A percentile compares a stretch with the other conserved stretches of the same genome.
These are phyloP conservation scores for Tragulus kanchil DNA, from an alignment of 2,113 vertebrate genomes.

Conservation along the genomic window DNA sequence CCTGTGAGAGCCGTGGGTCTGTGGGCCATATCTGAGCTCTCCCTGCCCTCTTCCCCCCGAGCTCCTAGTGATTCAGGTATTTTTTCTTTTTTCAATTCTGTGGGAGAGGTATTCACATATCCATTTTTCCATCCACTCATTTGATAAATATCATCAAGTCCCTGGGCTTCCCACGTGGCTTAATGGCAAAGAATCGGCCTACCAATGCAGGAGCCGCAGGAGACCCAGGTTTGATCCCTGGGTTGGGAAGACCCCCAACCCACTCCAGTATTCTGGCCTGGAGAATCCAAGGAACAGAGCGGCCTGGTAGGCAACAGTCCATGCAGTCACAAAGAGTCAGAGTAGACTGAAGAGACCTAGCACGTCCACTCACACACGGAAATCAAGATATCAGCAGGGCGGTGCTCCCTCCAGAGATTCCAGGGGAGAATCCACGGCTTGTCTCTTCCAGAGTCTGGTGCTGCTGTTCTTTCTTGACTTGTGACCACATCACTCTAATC, in stretches of 20 bases:
- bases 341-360: background rate
- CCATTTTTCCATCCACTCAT: background rate
- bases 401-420: background rate
- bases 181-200: background rate
- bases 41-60: background rate
- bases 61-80: no score
- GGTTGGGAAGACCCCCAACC: background rate
- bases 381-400: background rate
- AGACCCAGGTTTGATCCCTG: background rate
- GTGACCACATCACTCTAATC: background rate
- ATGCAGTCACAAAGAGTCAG: background rate
- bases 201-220: background rate
- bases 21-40: background rate
- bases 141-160: background rate
- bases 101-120: background rate
- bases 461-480: background rate
- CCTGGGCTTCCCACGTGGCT: background rate
- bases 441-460: background rate
- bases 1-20: no score
- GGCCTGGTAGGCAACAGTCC: background rate
- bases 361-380: background rate
- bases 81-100: no score
- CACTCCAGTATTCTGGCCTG: background rate
- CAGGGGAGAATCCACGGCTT: background rate
- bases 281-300: background rate